Conservation (phyloP, 2,888 invertebrate genomes). For the Lasioglossum malachurum region DNA sequence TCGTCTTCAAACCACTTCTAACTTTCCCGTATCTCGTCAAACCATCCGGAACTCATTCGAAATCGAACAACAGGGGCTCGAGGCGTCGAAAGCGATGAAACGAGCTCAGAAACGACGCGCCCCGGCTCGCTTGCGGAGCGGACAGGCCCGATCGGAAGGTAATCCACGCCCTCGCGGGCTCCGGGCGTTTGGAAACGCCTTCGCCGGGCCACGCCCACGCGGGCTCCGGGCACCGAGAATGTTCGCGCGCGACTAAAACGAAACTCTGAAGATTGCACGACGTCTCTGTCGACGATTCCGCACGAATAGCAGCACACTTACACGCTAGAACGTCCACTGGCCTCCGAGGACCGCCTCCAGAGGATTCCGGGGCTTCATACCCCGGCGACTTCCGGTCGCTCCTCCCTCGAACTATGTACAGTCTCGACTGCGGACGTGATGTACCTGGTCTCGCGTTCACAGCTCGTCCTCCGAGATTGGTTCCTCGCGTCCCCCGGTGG, state of each 20-base stretch:
- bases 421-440: neutral
- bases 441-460: neutral
- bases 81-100: constrained; percentile 1
- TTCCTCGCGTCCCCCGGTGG: neutral
- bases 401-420: constrained; percentile 4
- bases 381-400: constrained; percentile 20
- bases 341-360: constrained; percentile 33
- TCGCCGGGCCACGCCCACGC: neutral
- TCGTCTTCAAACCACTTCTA: neutral
- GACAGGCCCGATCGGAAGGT: constrained; percentile 25
- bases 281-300: constrained; percentile 46
- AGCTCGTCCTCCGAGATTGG: neutral
- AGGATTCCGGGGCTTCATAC: constrained; percentile 48
- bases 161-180: neutral
- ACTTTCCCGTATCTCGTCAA: neutral
- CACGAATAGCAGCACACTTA: constrained; percentile 48
- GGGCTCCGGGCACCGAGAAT: constrained; percentile 12
- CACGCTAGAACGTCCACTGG: constrained; percentile 29
- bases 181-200: neutral
- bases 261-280: constrained; percentile 65
- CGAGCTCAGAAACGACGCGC: constrained; percentile 1
- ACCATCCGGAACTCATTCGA: neutral
- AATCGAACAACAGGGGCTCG: neutral
- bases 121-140: constrained; percentile 17
- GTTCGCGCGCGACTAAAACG: constrained; percentile 35